Evolutionary conservation across 2,888 invertebrate genomes (phyloP).

Genomic region (Mesochorus sp.): DNA sequence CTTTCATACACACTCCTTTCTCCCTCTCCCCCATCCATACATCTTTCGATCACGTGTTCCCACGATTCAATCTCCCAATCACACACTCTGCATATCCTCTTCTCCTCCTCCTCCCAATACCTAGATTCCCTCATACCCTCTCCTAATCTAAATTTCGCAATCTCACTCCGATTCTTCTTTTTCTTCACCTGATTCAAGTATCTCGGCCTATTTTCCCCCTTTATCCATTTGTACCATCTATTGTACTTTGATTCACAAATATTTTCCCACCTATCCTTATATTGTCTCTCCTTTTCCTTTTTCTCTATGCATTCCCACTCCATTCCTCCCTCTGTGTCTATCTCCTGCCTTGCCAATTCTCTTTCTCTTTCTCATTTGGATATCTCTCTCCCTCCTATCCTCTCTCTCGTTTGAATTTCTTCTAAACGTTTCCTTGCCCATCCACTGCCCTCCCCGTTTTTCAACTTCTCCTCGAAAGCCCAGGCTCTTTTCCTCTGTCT

Average conservation of each 20-base stretch:
- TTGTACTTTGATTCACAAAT: neutral
- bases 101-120: conserved; percentile 9
- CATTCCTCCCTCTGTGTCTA: neutral
- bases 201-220: neutral
- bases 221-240: neutral
- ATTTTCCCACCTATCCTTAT: neutral
- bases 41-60: conserved; percentile 4
- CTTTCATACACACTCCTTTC: too few relatives aligned
- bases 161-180: neutral
- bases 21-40: neutral
- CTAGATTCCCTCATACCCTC: conserved; percentile 1
- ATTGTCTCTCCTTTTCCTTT: neutral
- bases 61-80: neutral
- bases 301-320: too few relatives aligned
- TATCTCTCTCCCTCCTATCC: too few relatives aligned
- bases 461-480: too few relatives aligned
- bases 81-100: conserved; percentile 8
- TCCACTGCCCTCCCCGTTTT: too few relatives aligned
- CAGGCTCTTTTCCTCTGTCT: too few relatives aligned
- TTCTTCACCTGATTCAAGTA: neutral
- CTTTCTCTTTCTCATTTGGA: too few relatives aligned
- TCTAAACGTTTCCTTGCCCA: too few relatives aligned
- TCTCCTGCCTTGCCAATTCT: too few relatives aligned
- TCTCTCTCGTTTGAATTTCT: too few relatives aligned
- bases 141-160: conserved; percentile 8